A percentile compares a stretch with the other conserved stretches of the same genome.
phyloP scores from a whole-genome alignment of 2,888 invertebrate genomes.

The Anthophora plumipes region DNA sequence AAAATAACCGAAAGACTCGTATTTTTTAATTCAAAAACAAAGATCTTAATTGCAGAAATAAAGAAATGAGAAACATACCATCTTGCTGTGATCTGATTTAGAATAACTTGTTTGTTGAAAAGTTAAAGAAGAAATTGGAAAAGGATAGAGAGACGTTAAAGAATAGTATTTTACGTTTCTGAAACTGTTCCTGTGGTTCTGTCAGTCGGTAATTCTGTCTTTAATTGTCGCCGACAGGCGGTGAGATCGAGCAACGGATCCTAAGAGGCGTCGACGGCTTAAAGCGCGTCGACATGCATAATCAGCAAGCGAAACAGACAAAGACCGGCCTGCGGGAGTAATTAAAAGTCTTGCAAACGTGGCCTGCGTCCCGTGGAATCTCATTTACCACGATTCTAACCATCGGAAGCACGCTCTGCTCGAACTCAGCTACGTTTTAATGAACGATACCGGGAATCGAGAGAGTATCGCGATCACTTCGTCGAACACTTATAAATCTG shows the following conservation, averaged over 20 bases:
- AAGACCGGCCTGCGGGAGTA: constrained; percentile 12
- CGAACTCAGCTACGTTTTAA: constrained; percentile 23
- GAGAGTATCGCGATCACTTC: neutral
- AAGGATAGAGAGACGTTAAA: no score
- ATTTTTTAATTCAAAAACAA: no score
- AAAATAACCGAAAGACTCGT: neutral
- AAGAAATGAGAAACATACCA: no score
- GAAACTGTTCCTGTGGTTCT: neutral
- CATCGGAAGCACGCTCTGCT: constrained; percentile 6
- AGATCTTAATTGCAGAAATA: no score
- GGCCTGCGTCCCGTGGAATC: constrained; percentile 22
- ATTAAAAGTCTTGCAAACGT: constrained; percentile 48
- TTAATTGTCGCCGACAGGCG: neutral
- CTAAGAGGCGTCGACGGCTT: constrained; percentile 6
- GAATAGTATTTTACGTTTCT: no score
- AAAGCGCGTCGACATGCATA: constrained; percentile 27
- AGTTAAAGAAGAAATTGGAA: no score
- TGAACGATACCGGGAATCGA: neutral
- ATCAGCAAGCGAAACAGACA: constrained; percentile 38
- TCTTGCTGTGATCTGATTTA: no score
- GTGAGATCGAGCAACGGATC: neutral
- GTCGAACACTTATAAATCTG: neutral
- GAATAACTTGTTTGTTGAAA: neutral
- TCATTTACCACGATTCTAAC: constrained; percentile 42
- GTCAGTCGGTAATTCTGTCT: neutral